Evolutionary conservation across 2,113 vertebrate species (phyloP).

Genomic region (Saimiri boliviensis): DNA sequence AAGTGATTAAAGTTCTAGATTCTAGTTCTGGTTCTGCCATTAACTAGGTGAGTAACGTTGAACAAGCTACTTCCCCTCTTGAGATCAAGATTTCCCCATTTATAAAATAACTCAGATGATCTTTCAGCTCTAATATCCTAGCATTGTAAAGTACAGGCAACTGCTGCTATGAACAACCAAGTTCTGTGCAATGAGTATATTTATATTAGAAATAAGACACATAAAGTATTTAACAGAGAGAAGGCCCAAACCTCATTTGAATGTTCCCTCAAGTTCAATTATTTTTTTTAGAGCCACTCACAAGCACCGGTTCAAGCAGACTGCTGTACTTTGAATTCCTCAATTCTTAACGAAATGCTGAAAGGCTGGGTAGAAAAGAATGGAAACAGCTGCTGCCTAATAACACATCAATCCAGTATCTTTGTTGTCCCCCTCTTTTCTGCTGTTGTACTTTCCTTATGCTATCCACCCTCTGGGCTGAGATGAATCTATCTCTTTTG

Average conservation of each 20-base stretch:
- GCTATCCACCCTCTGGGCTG: not conserved
- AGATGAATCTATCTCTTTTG: not conserved
- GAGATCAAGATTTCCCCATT: not conserved
- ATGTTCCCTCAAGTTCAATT: not conserved
- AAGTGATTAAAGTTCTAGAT: not conserved
- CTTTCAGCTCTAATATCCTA: conserved; percentile 2
- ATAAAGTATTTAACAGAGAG: conserved; percentile 30
- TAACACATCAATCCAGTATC: not conserved
- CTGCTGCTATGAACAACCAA: not conserved
- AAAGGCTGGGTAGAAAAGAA: conserved; percentile 1
- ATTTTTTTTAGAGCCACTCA: conserved; percentile 19
- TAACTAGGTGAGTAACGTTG: not conserved
- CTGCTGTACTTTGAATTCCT: not conserved
- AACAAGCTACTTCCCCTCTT: not conserved
- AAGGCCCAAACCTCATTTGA: not conserved
- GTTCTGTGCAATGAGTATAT: not conserved
- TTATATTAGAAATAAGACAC: conserved; percentile 17
- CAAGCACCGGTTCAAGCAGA: not conserved
- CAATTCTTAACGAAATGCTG: conserved; percentile 31
- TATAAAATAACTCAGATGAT: conserved; percentile 3
- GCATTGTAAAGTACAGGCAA: conserved; percentile 12
- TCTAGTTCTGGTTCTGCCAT: not conserved
- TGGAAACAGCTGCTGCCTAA: not conserved
- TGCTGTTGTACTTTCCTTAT: not conserved
- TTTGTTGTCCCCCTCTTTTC: not conserved